Percentiles rank a stretch among this genome's conserved stretches.
These are phyloP conservation scores for Exaiptasia diaphana DNA, from an alignment of 64 coral and sea anemone species.

Conservation along the genomic window DNA sequence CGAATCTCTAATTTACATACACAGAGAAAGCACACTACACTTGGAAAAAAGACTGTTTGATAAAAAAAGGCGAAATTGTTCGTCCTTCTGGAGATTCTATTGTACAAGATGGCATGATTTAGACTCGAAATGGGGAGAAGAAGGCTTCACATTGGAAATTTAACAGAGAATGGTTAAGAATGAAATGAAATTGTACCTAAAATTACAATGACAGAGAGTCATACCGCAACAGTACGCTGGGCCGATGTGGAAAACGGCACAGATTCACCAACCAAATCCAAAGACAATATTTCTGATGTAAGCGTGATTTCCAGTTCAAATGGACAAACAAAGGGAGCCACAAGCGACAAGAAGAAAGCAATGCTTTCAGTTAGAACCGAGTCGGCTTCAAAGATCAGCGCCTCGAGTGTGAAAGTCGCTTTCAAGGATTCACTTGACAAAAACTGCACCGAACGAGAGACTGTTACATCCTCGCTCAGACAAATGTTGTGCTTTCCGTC, in stretches of 20 bases:
- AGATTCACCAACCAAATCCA: not conserved
- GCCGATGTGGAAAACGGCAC: not conserved
- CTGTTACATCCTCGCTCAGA: not conserved
- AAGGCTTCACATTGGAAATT: not conserved
- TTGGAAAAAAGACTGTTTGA: no score
- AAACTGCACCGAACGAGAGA: not conserved
- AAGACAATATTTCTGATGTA: not conserved
- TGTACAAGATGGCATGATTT: not conserved
- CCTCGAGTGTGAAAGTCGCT: constrained; percentile 85
- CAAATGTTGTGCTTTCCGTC: constrained; percentile 45
- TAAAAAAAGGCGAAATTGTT: no score
- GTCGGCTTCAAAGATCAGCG: constrained; percentile 64
- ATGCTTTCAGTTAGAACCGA: constrained; percentile 1
- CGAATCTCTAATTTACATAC: not conserved
- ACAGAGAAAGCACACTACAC: not conserved
- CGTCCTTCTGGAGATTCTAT: not conserved
- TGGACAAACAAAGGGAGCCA: not conserved
- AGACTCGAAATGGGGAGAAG: not conserved
- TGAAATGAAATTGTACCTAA: not conserved
- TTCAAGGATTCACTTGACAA: constrained; percentile 53
- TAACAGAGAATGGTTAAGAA: not conserved
- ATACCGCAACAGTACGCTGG: not conserved
- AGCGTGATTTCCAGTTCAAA: not conserved
- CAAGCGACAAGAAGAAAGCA: not conserved
- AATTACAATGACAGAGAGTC: not conserved